Conservation (phyloP, 2,113 vertebrate genomes). For the Electrona antarctica region DNA sequence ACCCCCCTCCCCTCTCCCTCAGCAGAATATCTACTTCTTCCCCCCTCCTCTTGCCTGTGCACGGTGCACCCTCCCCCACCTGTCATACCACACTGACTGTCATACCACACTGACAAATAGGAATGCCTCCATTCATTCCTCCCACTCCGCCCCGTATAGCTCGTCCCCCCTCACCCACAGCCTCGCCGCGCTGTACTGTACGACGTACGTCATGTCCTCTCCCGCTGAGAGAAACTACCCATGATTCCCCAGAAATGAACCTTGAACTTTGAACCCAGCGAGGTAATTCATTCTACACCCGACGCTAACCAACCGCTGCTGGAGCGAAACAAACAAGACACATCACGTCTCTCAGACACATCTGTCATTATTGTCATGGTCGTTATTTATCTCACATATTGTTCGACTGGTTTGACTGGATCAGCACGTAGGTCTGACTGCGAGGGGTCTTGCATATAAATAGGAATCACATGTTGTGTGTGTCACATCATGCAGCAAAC, state of each 20-base stretch:
- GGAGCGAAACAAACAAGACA: neutral
- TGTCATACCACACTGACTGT: slow-evolving; percentile 56
- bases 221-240: slow-evolving; percentile 17
- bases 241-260: slow-evolving; percentile 43
- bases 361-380: neutral
- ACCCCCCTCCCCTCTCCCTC: too few relatives aligned
- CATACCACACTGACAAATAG: slow-evolving; percentile 59
- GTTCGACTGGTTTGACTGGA: neutral
- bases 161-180: neutral
- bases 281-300: neutral
- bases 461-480: neutral
- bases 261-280: slow-evolving; percentile 39
- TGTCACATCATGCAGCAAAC: slow-evolving; percentile 8
- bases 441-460: neutral
- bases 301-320: neutral
- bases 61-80: slow-evolving; percentile 38
- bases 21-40: too few relatives aligned
- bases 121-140: slow-evolving; percentile 36
- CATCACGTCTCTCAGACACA: neutral
- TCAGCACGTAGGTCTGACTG: neutral
- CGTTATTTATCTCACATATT: neutral
- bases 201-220: neutral
- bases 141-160: slow-evolving; percentile 21
- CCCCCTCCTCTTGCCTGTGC: too few relatives aligned
- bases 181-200: neutral